Evolutionary conservation across 1,140 invertebrate species (phyloP), one percentile per base, ranked within the genome.

Genomic region (Formica selysi): DNA sequence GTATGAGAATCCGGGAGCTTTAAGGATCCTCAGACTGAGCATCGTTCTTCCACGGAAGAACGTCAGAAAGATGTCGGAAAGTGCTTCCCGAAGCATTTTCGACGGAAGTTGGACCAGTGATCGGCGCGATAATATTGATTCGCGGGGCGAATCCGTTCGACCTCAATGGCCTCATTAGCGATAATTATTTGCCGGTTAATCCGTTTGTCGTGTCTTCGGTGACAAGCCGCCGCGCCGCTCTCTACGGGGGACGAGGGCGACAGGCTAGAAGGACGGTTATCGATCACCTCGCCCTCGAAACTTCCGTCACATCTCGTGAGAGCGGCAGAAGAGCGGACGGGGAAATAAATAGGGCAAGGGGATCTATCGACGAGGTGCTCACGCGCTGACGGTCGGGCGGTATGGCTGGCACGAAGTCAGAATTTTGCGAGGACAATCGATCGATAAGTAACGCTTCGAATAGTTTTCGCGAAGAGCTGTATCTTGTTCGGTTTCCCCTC

Each of bases 371-470:
- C 65, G 78, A 81, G 38, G 68, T 73, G 79, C 38, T 61, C 79
- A 81, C 68, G 68, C 79, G 79, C 79, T 71, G 67, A 81, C 78
- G 57, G 36, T 59, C 67, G 57, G 13, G 57, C 36, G 59, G 54
- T 29, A 71, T 65, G 41, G 13, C 61, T 68, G 68, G 62, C 61
- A 62, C 29, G 22, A 41, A 65, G 62, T 81, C 64, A 74, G 83
- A 87, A 90, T 85, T 73, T 88, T 90, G 89, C 88, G 90, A 91
- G 89, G 90, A 91, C 89, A 91, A 91, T 91, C 89, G 86, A 91
- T 80, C 85, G 85, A 87, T 76, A 26, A 19, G 74, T 90, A 83
- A 81, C 32, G 74, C 81, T 71, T 61, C 83, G 76, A 81, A 48
- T 11, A 62, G 67, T 79, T 86, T 84, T 86, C 85, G 80, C 73